These are phyloP conservation scores for Acanthiza pusilla DNA, from an alignment of 2,797 vertebrate species.

Conservation along the genomic window DNA sequence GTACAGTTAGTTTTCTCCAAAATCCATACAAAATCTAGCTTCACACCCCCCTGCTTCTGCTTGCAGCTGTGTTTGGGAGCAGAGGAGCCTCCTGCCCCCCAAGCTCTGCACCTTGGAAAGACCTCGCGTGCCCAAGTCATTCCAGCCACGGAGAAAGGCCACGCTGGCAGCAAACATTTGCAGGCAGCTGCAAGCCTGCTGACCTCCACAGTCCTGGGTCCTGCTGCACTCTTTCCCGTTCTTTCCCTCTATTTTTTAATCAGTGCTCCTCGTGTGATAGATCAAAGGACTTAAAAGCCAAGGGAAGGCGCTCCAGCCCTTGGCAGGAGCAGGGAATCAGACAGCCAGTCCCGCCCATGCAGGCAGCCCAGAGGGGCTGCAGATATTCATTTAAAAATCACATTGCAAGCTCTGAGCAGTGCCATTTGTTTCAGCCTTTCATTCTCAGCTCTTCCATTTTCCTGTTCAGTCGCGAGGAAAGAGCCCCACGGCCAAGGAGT, in stretches of 20 bases:
- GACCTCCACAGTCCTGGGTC: background rate
- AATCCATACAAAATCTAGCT: background rate
- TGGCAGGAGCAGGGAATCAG: background rate
- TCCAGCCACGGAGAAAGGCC: background rate
- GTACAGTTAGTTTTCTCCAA: background rate
- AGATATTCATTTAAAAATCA: background rate
- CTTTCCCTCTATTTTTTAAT: background rate
- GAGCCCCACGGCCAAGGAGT: background rate
- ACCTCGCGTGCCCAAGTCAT: fast-evolving
- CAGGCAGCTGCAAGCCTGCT: background rate
- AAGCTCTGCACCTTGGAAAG: background rate
- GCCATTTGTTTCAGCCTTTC: background rate
- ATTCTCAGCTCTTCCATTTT: background rate
- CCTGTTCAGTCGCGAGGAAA: background rate
- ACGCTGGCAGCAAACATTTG: background rate
- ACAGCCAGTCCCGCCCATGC: background rate
- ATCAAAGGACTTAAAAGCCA: background rate
- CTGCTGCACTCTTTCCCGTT: background rate
- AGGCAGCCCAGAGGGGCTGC: background rate
- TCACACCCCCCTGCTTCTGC: background rate
- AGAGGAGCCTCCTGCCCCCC: background rate
- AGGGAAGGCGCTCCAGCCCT: background rate
- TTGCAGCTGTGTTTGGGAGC: background rate
- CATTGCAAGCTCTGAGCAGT: background rate
- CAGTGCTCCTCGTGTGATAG: background rate